These are phyloP conservation scores for Coranthus polyacanthus DNA, from an alignment of 2,797 vertebrate species.

Conservation along the genomic window DNA sequence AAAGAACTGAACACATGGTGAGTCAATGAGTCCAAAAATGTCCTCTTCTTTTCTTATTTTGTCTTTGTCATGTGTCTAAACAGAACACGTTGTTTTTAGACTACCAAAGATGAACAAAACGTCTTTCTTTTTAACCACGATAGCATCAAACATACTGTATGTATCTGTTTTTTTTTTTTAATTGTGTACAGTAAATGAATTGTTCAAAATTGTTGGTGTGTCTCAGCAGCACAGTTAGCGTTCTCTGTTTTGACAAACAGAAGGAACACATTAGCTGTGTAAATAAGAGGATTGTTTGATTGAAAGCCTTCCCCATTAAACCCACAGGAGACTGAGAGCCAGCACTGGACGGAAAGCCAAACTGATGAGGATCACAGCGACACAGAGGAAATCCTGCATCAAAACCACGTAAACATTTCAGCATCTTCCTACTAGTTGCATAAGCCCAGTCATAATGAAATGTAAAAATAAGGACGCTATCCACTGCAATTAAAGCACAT, in stretches of 20 bases:
- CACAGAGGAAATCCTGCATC: slow-evolving; percentile 88
- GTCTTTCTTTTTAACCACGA: neutral
- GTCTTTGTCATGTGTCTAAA: neutral
- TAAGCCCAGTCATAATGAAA: neutral
- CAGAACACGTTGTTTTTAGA: too few species aligned
- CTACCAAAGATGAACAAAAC: too few species aligned
- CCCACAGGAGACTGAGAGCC: slow-evolving; percentile 88
- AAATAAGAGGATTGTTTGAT: slow-evolving; percentile 25
- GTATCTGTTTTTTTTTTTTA: neutral
- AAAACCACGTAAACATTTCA: slow-evolving; percentile 83
- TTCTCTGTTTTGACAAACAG: slow-evolving; percentile 22
- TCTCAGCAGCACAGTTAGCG: neutral
- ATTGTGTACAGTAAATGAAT: neutral
- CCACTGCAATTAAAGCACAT: too few species aligned
- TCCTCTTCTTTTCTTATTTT: neutral
- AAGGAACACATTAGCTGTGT: slow-evolving; percentile 17
- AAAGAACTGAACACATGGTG: slow-evolving; percentile 74
- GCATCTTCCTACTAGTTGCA: neutral
- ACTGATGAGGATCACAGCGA: slow-evolving; percentile 90
- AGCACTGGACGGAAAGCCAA: slow-evolving; percentile 89
- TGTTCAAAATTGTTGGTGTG: too few species aligned
- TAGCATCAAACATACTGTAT: neutral
- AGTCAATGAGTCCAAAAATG: slow-evolving; percentile 21
- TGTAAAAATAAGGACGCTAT: too few species aligned
- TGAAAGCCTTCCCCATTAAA: slow-evolving; percentile 35